A percentile compares a stretch with the other conserved stretches of the same genome.
These are phyloP conservation scores for Crocodylus rhombifer DNA, from an alignment of 2,797 vertebrate species.

Conservation along the genomic window DNA sequence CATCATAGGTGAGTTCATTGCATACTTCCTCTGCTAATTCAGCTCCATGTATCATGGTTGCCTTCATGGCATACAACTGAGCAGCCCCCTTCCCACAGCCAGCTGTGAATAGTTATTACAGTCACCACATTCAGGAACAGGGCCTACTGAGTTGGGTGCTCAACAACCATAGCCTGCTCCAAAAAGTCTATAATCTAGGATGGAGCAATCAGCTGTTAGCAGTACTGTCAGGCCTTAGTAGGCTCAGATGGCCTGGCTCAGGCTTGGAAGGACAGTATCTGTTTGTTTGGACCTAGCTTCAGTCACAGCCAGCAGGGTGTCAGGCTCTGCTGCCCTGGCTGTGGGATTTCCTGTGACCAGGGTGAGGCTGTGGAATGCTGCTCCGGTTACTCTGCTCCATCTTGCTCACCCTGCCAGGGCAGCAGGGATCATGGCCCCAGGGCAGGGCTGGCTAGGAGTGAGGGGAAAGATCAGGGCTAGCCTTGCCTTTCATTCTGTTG, in stretches of 20 bases:
- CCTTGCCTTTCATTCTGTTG: no score
- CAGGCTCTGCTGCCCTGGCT: background rate
- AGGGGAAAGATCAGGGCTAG: background rate
- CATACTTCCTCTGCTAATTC: background rate
- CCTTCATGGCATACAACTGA: background rate
- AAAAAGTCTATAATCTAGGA: background rate
- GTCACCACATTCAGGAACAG: background rate
- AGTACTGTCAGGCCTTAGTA: background rate
- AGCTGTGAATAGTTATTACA: background rate
- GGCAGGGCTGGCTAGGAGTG: background rate
- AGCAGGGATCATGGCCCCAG: background rate
- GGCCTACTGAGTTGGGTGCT: background rate
- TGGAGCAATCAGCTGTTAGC: background rate
- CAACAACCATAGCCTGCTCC: background rate
- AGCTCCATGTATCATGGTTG: background rate
- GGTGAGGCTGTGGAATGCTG: background rate
- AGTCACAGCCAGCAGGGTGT: background rate
- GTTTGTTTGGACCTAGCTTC: background rate
- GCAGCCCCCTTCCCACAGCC: background rate
- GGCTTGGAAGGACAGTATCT: no score
- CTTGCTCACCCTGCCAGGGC: background rate
- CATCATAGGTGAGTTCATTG: background rate
- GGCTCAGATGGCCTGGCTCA: background rate
- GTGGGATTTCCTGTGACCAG: background rate
- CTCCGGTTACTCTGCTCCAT: background rate